phyloP scores from a whole-genome alignment of 2,113 vertebrate species.

The Prunella fulvescens region DNA sequence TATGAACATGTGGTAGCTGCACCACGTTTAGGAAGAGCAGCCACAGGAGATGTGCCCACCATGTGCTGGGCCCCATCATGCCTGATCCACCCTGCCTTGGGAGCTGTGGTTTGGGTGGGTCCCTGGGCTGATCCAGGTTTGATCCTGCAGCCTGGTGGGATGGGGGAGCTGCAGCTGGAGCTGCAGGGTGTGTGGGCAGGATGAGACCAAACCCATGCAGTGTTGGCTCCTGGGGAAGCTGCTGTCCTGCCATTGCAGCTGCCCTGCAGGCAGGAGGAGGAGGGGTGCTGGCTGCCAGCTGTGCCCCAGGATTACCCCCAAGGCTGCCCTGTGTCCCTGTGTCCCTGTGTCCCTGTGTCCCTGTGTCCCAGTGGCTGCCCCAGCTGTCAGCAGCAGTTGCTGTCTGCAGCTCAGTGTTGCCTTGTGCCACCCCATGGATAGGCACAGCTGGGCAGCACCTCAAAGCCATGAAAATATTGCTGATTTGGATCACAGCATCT shows the following conservation, averaged over 20 bases:
- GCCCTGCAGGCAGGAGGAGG: background rate
- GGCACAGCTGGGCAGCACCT: background rate
- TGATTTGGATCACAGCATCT: background rate
- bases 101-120: background rate
- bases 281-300: background rate
- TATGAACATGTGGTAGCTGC: fast-evolving
- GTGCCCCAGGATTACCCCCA: background rate
- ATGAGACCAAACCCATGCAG: fast-evolving
- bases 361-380: background rate
- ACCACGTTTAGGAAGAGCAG: background rate
- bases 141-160: background rate
- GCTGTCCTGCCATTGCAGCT: background rate
- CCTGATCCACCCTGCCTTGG: background rate
- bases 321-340: background rate
- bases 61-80: fast-evolving
- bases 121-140: background rate
- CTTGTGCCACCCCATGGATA: background rate
- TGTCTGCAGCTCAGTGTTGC: fast-evolving
- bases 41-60: background rate
- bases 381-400: background rate
- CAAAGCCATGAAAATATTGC: background rate
- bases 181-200: fast-evolving
- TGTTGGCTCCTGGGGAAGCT: fast-evolving
- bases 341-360: background rate
- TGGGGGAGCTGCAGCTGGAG: background rate